Base-by-base conservation (phyloP, 2,797 vertebrate genomes). In the Tolypeutes matacus region DNA sequence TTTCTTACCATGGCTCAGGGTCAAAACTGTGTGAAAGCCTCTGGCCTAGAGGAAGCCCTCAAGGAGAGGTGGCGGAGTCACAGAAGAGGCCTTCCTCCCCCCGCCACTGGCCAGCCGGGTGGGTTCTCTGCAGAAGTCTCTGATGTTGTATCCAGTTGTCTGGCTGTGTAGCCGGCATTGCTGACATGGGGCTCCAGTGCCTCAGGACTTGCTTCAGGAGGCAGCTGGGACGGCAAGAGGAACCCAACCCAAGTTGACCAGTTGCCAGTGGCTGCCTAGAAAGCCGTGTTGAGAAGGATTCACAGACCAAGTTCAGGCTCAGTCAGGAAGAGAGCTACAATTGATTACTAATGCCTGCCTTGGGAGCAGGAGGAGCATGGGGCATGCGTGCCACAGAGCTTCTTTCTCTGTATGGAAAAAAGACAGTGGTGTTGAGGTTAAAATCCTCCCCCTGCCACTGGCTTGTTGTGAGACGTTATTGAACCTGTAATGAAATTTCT, bases 341-440 rank as follows among this genome's bases (percentile, higher is more conserved):
- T 46, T 17, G 46, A 64, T 25, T 64, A 25, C 49, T 89, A 65
- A 46, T 23, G 82, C 31, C 75, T 90, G 87, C 34, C 73, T 73
- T 1, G 29, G 72, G 72, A 18, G 36, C 23, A 3, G 23, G 58
- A 56, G 11, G 25, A 9, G 18, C 5, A 3, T 1, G 42, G 23
- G 21, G 49, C 20, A 3, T 2, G 7, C 1, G 4, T 12, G 36
- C 25, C 31, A 58, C 1, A 4, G 7, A 9, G 31, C 7, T 31
- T 5, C 25, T n/a, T 20, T 36, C 34, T 80, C 12, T 17, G 42
- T 67, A 34, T 46, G 0, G 36, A 15, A 82, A 12, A 20, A 31
- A 69, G 12, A 69, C 12, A 65, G 13, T 7, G 8, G 53, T 11
- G 5, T 4, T 10, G 27, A 67, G n/a, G 25, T 81, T 31, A 39